A percentile compares a stretch with the other conserved stretches of the same genome.
Conservation (phyloP, 2,797 vertebrate genomes). For the Takifugu rubripes region DNA sequence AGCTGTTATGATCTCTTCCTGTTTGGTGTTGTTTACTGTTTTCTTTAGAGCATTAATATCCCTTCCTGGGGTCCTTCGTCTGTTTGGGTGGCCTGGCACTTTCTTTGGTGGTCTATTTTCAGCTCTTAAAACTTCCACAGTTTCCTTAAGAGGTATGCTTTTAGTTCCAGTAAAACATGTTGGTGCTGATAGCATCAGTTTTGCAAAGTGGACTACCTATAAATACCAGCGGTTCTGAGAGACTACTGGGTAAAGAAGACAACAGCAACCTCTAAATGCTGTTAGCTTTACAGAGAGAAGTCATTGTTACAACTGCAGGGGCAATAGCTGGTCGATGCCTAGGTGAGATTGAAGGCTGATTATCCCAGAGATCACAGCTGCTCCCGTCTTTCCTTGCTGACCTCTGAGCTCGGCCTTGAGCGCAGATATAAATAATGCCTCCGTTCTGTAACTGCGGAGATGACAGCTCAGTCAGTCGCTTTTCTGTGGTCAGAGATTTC, state of each 20-base stretch:
- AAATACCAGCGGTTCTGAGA: constrained; percentile 10
- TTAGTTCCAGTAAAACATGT: constrained; percentile 30
- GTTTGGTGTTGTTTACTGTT: constrained; percentile 29
- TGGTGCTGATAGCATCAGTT: constrained; percentile 22
- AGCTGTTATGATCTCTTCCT: constrained; percentile 26
- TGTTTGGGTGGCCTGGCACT: constrained; percentile 64
- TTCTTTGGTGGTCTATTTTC: constrained; percentile 48
- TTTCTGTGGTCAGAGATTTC: constrained; percentile 25
- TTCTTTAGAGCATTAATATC: constrained; percentile 40
- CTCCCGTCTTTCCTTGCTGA: constrained; percentile 24
- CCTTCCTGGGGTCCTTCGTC: constrained; percentile 46
- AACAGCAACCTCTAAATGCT: constrained; percentile 10
- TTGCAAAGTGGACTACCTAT: not conserved
- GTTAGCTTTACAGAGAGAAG: not conserved
- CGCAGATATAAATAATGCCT: constrained; percentile 42
- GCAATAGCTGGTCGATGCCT: constrained; percentile 4
- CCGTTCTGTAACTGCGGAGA: constrained; percentile 27
- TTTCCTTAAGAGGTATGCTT: constrained; percentile 24
- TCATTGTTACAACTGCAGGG: constrained; percentile 7
- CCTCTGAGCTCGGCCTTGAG: constrained; percentile 24
- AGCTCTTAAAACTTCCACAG: constrained; percentile 14
- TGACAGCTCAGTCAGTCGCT: constrained; percentile 28
- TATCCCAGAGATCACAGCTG: constrained; percentile 46
- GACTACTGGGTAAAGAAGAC: constrained; percentile 3
- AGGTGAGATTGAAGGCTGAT: constrained; percentile 23